Evolutionary conservation across 2,888 invertebrate species (phyloP), one percentile per base, ranked within the genome.

Genomic region (Drosophila nigritarsus): DNA sequence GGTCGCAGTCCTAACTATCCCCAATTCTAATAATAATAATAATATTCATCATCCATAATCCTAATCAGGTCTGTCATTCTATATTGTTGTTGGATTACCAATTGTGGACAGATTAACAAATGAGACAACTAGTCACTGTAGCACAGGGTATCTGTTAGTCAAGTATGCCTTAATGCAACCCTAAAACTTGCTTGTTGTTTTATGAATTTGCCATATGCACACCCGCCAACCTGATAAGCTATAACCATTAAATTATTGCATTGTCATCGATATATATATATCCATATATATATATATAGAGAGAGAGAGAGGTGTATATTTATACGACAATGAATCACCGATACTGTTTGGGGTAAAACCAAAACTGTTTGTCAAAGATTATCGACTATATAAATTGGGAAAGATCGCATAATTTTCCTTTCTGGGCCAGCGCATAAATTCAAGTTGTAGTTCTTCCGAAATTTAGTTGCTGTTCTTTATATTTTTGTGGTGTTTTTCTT

Each of bases 371-470:
- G 27, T 48, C 15, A 53, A 53, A 15, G 15, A 9, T 45, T 9
- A 30, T 30, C 29, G 8, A 24, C 40, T 54, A 27, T 18, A 53
- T 58, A 38, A 24, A 20, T 32, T 18, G 15, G 24, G 18, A 60
- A 48, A 42, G 18, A 15, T 53, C 45, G 38, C 29, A 29, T n/a
- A 1, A n/a, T n/a, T 56, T 59, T n/a, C 24, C 11, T 11, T 9
- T 38, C 53, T 54, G 38, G 42, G 45, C 20, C 2, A 15, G 55
- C 40, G 51, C 40, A 42, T 42, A 53, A 38, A 66, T 59, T 20
- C n/a, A 36, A 32, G 27, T 45, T 40, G 38, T 48, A 50, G 30
- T 53, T 78, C 49, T 78, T 74, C 60, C 74, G 64, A 60, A 24
- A 53, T 60, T 59, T 40, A 1, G 20, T 13, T 8, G n/a, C 45